A percentile compares a stretch with the other conserved stretches of the same genome.
phyloP scores from a whole-genome alignment of 2,888 invertebrate genomes.

The Sycophila texana region DNA sequence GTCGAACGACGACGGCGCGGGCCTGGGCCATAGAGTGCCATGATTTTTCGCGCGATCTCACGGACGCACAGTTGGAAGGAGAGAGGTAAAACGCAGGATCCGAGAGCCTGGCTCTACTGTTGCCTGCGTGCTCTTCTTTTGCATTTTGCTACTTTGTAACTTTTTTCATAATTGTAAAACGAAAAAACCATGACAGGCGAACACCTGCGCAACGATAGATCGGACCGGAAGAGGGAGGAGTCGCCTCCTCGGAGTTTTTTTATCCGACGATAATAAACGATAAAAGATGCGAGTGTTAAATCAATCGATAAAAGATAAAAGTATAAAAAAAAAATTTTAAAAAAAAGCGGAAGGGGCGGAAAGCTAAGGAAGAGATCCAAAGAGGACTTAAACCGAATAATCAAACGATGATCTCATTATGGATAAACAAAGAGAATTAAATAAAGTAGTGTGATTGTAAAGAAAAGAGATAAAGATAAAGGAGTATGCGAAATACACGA shows the following conservation, averaged over 20 bases:
- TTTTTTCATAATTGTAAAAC: conserved; percentile 11
- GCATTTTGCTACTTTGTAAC: conserved; percentile 20
- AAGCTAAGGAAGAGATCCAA: conserved; percentile 73
- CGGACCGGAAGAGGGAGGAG: conserved; percentile 48
- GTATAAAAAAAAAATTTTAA: conserved; percentile 9
- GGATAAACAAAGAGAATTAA: conserved; percentile 74
- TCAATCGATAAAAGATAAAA: background rate
- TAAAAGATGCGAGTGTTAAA: background rate
- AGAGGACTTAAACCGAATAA: conserved; percentile 75
- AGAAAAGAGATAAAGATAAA: conserved; percentile 44
- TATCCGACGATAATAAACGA: background rate
- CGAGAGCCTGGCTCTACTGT: background rate
- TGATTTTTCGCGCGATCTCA: conserved; percentile 50
- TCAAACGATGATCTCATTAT: conserved; percentile 76
- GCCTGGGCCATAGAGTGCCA: conserved; percentile 51
- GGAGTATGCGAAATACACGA: conserved; percentile 31
- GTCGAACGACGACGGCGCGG: conserved; percentile 20
- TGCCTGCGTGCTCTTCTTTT: background rate
- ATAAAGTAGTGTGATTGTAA: conserved; percentile 67
- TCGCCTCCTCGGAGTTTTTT: conserved; percentile 19
- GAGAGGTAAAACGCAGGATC: background rate
- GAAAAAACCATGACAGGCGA: background rate
- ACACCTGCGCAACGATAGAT: conserved; percentile 2
- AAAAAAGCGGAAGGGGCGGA: conserved; percentile 50
- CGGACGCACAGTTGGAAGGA: conserved; percentile 35